These are phyloP conservation scores for Nomia melanderi DNA, from an alignment of 1,140 invertebrate genomes.

Conservation along the genomic window DNA sequence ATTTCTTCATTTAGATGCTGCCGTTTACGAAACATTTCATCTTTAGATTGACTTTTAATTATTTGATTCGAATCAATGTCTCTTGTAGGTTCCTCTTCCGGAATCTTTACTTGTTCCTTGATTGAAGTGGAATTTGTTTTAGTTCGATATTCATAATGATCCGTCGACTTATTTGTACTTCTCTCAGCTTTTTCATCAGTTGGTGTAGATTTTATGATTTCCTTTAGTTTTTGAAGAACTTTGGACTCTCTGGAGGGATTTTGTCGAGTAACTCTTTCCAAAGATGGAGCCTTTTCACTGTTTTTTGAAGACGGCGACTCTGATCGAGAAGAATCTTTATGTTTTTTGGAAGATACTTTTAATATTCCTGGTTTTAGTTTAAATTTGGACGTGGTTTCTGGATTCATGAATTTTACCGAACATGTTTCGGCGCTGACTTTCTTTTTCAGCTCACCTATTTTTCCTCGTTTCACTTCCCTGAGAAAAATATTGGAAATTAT, in stretches of 20 bases:
- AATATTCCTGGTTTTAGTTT: neutral
- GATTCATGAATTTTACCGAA: neutral
- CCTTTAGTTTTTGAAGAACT: neutral
- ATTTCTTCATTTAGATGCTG: neutral
- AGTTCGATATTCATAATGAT: neutral
- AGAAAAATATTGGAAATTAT: neutral
- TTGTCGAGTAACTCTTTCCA: neutral
- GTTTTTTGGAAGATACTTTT: neutral
- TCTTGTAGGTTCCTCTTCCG: slow-evolving; percentile 22
- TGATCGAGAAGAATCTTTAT: neutral
- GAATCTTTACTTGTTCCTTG: neutral
- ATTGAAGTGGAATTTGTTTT: neutral
- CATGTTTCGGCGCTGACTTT: neutral
- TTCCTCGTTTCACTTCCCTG: neutral
- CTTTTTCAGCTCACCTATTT: neutral
- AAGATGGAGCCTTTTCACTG: neutral
- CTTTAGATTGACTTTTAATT: neutral
- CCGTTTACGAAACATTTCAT: neutral
- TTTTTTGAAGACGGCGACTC: neutral
- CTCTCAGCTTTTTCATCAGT: neutral
- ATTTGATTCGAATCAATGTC: neutral
- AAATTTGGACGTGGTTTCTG: neutral
- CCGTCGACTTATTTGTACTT: neutral
- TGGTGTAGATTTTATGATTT: neutral
- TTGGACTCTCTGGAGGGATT: neutral